Base-by-base conservation (phyloP, 2,888 invertebrate genomes). In the Drosophila antonietae region DNA sequence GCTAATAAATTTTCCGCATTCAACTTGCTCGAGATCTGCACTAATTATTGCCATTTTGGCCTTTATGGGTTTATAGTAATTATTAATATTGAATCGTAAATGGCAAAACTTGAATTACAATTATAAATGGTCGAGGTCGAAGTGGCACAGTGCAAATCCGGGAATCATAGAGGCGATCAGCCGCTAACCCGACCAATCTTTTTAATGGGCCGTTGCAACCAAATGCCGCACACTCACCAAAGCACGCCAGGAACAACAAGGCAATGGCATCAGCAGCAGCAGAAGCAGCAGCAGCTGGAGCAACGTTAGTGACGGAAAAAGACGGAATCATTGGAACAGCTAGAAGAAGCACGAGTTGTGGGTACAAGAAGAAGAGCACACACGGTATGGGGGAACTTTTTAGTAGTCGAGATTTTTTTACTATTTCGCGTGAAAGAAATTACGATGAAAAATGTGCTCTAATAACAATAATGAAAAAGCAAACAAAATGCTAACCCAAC, bases 381-480 rank as follows among this genome's bases (percentile, higher is more conserved):
- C 18, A 51, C 35, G 66, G 68, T 53, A 49, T 62, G 64, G 73
- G 71, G 70, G 62, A 68, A 68, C 72, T 79, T 83, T 86, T 80
- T 81, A 75, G 80, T 80, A 75, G 77, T 79, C 83, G 81, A 72
- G 71, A 75, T 81, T 83, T 83, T 83, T 83, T 86, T 86, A 83
- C 77, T 79, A 86, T 84, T 86, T 83, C 83, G 83, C 87, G 84
- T 80, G 78, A 86, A 83, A 78, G 87, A 84, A 85, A 84, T 86
- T 86, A 84, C 87, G 80, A 80, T 81, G 81, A 84, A 83, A 86
- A 84, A 84, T 84, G 87, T 86, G 87, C 87, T 84, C 83, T 84
- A 83, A 86, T 84, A 84, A 86, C 87, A 84, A 84, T 84, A 86
- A 84, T 80, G 81, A 82, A 84, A 76, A 84, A 84, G 78, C 84